These are phyloP conservation scores for Urocynchramus pylzowi DNA, from an alignment of 2,113 vertebrate genomes.

Conservation along the genomic window DNA sequence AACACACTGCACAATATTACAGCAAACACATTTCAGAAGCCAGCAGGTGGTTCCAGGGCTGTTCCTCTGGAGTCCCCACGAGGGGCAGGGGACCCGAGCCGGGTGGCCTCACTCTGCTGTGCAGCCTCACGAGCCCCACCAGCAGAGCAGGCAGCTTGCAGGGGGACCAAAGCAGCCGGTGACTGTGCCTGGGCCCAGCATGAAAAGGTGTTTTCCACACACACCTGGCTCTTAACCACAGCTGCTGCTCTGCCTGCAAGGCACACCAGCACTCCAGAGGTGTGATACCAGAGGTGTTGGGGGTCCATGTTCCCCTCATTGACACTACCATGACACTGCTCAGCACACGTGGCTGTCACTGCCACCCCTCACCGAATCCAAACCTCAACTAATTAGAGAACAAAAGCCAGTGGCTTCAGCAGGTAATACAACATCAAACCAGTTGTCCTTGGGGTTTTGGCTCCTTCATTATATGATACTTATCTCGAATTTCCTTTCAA, in stretches of 20 bases:
- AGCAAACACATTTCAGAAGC: neutral
- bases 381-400: neutral
- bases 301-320: neutral
- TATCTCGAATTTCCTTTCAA: conserved; percentile 60
- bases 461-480: conserved; percentile 33
- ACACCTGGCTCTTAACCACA: neutral
- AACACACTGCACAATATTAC: rapidly evolving
- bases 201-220: rapidly evolving
- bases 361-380: neutral
- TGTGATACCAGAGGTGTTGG: rapidly evolving
- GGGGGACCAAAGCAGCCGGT: rapidly evolving
- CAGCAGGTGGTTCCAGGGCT: neutral
- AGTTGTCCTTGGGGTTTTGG: conserved; percentile 24
- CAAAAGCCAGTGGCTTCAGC: neutral
- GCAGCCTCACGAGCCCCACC: neutral
- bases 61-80: neutral
- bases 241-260: neutral
- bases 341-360: neutral
- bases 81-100: rapidly evolving
- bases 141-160: rapidly evolving
- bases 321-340: neutral
- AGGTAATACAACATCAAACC: conserved; percentile 16
- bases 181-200: rapidly evolving
- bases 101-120: neutral
- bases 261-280: neutral